Evolutionary conservation across 1,140 invertebrate genomes (phyloP).

Genomic region (Megalonaias nervosa): DNA sequence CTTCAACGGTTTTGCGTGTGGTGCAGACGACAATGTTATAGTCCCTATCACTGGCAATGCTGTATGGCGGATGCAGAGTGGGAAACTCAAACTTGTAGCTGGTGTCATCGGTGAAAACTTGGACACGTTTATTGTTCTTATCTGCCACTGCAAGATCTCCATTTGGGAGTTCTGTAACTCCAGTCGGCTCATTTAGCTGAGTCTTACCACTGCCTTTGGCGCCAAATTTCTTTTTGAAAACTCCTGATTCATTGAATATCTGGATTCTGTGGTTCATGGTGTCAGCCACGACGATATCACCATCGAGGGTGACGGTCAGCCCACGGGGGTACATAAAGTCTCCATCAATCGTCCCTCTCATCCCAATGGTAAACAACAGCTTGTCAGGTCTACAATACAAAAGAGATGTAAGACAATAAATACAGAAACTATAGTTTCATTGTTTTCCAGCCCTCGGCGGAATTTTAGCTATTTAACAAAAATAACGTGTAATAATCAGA

Average conservation of each 20-base stretch:
- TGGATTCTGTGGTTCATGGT: constrained; percentile 91
- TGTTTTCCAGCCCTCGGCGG: too few species aligned
- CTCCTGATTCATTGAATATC: constrained; percentile 59
- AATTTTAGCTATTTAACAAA: too few species aligned
- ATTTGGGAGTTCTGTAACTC: constrained; percentile 60
- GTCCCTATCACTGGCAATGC: constrained; percentile 44
- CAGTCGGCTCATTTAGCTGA: constrained; percentile 64
- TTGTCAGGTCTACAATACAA: constrained; percentile 58
- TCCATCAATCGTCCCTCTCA: constrained; percentile 47
- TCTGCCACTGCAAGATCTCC: constrained; percentile 86
- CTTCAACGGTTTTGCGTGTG: constrained; percentile 43
- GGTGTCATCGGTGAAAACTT: constrained; percentile 85
- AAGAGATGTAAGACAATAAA: background rate
- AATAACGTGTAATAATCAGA: too few species aligned
- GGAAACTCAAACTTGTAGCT: constrained; percentile 63
- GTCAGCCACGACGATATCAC: constrained; percentile 92
- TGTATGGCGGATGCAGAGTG: constrained; percentile 48
- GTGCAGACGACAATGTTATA: constrained; percentile 56
- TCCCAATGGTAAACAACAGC: constrained; percentile 59
- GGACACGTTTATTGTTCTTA: constrained; percentile 92
- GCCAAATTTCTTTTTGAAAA: constrained; percentile 58
- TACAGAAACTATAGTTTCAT: too few species aligned
- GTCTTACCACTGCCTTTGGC: constrained; percentile 45
- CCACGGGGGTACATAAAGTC: constrained; percentile 65
- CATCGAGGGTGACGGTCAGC: constrained; percentile 85